These are phyloP conservation scores for Lacerta bilineata DNA, from an alignment of 2,797 vertebrate species.

Conservation along the genomic window DNA sequence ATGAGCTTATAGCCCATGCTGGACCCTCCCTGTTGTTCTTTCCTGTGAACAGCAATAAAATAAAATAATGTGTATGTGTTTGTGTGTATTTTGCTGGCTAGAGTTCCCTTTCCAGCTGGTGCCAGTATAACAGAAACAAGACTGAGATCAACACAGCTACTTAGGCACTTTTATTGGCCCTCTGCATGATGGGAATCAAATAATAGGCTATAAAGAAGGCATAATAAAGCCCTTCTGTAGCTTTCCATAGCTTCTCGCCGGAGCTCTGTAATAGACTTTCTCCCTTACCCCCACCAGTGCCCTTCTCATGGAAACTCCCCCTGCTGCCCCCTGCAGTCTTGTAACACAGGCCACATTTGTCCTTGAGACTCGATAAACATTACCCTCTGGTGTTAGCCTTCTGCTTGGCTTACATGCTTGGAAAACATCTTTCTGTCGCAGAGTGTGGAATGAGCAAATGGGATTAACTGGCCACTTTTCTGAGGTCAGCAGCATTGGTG, in stretches of 20 bases:
- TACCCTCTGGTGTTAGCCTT: too few species aligned
- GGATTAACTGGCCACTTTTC: not conserved
- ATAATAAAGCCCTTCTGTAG: not conserved
- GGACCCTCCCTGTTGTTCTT: not conserved
- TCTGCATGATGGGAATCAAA: not conserved
- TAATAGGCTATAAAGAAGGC: not conserved
- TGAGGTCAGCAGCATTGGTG: not conserved
- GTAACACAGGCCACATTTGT: fast-evolving
- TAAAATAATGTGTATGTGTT: not conserved
- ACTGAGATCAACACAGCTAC: not conserved
- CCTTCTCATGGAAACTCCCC: fast-evolving
- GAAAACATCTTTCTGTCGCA: too few species aligned
- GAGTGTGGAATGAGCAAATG: not conserved
- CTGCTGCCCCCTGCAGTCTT: fast-evolving
- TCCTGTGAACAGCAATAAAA: not conserved
- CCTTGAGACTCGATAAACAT: not conserved
- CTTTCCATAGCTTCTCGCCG: not conserved
- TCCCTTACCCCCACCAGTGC: fast-evolving
- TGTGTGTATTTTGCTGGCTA: not conserved
- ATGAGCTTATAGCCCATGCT: too few species aligned
- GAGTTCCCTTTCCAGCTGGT: not conserved
- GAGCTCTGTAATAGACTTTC: not conserved
- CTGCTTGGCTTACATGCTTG: too few species aligned
- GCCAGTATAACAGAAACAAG: not conserved
- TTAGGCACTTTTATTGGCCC: conserved; percentile 24